These are phyloP conservation scores for Labeo catla DNA, from an alignment of 2,113 vertebrate genomes.

Conservation along the genomic window DNA sequence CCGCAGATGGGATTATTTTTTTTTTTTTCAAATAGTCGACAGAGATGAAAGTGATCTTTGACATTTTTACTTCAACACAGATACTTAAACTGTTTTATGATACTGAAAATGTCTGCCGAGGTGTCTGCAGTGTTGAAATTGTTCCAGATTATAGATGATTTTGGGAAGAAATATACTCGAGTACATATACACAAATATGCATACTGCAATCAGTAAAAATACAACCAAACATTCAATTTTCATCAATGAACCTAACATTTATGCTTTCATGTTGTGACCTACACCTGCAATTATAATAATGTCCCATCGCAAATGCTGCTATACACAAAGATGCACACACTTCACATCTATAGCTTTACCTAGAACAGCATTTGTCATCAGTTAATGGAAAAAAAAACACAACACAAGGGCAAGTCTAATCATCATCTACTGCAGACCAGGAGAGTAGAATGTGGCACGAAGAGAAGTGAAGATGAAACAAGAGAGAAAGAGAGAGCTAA, in stretches of 20 bases:
- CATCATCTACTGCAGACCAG: conserved; percentile 74
- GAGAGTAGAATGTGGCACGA: conserved; percentile 64
- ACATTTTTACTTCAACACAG: too few relatives aligned
- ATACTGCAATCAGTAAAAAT: conserved; percentile 5
- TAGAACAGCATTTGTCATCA: background rate
- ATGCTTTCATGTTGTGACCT: background rate
- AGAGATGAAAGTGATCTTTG: too few relatives aligned
- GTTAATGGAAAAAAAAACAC: conserved; percentile 64
- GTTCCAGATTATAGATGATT: background rate
- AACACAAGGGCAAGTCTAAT: conserved; percentile 75
- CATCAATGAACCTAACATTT: background rate
- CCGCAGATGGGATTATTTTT: too few relatives aligned
- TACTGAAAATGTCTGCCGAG: too few relatives aligned
- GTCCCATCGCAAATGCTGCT: background rate
- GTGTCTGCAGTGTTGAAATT: background rate
- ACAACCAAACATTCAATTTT: background rate
- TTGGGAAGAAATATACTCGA: background rate
- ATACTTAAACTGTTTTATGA: too few relatives aligned
- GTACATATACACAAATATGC: background rate
- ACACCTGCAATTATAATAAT: background rate
- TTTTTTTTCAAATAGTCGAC: too few relatives aligned
- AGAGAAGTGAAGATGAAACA: conserved; percentile 37
- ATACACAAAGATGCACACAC: conserved; percentile 23
- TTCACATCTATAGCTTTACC: conserved; percentile 55
- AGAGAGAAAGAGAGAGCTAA: background rate